Conservation (phyloP, 2,797 vertebrate genomes). For the Rhynchonycteris naso region DNA sequence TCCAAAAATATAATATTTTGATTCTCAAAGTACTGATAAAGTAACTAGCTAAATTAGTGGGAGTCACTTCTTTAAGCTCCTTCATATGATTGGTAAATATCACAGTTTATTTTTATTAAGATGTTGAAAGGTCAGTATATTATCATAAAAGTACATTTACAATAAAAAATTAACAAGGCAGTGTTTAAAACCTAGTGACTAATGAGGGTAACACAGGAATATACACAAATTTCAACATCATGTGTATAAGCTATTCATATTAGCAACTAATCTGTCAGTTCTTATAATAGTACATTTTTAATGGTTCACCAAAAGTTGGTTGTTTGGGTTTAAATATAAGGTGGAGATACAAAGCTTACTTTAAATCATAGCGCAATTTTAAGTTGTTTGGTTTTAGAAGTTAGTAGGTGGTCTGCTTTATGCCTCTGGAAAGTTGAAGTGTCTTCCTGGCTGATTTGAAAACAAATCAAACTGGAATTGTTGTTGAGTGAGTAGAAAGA, state of each 20-base stretch:
- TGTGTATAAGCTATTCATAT: not conserved
- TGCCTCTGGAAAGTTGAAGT: not conserved
- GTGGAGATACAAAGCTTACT: not conserved
- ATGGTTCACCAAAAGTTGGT: not conserved
- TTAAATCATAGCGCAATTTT: slow-evolving; percentile 27
- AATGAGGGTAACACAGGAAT: not conserved
- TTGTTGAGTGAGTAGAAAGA: slow-evolving; percentile 13
- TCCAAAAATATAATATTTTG: slow-evolving; percentile 25
- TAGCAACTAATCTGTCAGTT: not conserved
- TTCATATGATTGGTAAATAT: not conserved
- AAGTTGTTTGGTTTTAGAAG: slow-evolving; percentile 6
- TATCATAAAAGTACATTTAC: not conserved
- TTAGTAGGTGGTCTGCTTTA: not conserved
- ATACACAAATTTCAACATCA: not conserved
- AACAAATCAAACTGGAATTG: slow-evolving; percentile 43
- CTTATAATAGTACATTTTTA: not conserved
- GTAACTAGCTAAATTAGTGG: slow-evolving; percentile 37
- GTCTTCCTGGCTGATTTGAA: slow-evolving; percentile 26
- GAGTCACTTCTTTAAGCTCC: slow-evolving; percentile 16
- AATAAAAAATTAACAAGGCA: slow-evolving; percentile 23
- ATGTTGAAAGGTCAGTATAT: slow-evolving; percentile 23
- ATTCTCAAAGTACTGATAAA: slow-evolving; percentile 42
- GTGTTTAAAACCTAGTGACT: not conserved
- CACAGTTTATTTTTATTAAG: slow-evolving; percentile 47
- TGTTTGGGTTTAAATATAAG: not conserved